Evolutionary conservation across 1,140 invertebrate species (phyloP).

Genomic region (Apocrypta bakeri): DNA sequence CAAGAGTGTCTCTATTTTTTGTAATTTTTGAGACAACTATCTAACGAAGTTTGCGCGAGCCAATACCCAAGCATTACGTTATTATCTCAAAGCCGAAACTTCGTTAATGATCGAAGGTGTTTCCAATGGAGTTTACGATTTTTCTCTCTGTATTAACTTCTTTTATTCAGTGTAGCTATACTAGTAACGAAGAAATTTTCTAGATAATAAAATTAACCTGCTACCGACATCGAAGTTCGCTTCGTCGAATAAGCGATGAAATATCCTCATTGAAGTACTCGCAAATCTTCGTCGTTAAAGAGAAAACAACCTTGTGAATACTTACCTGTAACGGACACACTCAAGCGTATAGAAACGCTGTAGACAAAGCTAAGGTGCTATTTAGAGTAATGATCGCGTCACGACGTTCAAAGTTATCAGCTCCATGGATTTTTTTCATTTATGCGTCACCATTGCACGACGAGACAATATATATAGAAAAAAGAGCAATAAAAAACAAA

Average conservation of each 20-base stretch:
- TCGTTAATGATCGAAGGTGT: not conserved
- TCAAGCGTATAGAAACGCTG: not conserved
- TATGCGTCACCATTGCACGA: not conserved
- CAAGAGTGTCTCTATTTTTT: not conserved
- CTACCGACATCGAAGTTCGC: not conserved
- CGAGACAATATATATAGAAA: not conserved
- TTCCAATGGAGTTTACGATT: not conserved
- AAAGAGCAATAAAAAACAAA: not conserved
- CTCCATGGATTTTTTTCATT: not conserved
- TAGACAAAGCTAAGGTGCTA: slow-evolving; percentile 9
- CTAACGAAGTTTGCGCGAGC: not conserved
- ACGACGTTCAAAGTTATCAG: not conserved
- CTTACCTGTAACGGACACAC: not conserved
- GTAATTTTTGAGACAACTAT: not conserved
- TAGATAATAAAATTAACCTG: not conserved
- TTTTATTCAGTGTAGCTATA: not conserved
- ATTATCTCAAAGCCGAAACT: not conserved
- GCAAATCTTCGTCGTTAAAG: not conserved
- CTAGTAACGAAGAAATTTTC: not conserved
- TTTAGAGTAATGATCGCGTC: slow-evolving; percentile 16
- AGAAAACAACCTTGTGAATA: not conserved
- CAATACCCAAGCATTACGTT: not conserved
- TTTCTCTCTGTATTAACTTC: not conserved
- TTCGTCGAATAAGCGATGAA: not conserved
- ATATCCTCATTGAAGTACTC: not conserved